A percentile compares a stretch with the other conserved stretches of the same genome.
Conservation (phyloP, 2,113 vertebrate genomes). For the Chloroceryle aenea region DNA sequence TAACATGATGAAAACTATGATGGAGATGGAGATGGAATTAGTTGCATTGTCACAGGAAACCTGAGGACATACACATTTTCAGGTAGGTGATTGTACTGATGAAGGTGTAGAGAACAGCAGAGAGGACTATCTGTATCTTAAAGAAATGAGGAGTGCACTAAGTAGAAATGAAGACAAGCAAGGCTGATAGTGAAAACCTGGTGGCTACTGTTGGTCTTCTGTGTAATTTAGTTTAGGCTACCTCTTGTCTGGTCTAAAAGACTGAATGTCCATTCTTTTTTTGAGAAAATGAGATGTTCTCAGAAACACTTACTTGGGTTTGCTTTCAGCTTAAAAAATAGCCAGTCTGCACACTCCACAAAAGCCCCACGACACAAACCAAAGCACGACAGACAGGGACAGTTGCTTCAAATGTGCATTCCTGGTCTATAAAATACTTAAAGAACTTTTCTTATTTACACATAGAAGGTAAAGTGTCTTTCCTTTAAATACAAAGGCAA, state of each 20-base stretch:
- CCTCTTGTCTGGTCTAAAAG: background rate
- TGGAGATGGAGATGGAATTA: background rate
- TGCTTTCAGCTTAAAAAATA: background rate
- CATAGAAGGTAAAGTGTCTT: background rate
- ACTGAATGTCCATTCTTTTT: background rate
- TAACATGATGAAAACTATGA: background rate
- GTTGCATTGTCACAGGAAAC: background rate
- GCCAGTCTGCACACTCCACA: background rate
- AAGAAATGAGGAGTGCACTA: background rate
- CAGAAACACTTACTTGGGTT: background rate
- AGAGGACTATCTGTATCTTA: background rate
- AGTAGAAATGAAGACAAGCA: background rate
- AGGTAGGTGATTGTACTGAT: background rate
- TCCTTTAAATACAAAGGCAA: background rate
- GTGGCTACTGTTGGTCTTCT: background rate
- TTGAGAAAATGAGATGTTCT: background rate
- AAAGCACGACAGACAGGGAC: background rate
- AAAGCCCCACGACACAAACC: background rate
- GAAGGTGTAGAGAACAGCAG: background rate
- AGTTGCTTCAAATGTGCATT: background rate
- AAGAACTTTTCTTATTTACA: background rate
- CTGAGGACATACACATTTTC: background rate
- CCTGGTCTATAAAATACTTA: background rate
- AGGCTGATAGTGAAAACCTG: background rate
- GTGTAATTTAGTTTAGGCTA: background rate